phyloP scores from a whole-genome alignment of 1,140 invertebrate genomes.

The Pemphigus obesinymphae region DNA sequence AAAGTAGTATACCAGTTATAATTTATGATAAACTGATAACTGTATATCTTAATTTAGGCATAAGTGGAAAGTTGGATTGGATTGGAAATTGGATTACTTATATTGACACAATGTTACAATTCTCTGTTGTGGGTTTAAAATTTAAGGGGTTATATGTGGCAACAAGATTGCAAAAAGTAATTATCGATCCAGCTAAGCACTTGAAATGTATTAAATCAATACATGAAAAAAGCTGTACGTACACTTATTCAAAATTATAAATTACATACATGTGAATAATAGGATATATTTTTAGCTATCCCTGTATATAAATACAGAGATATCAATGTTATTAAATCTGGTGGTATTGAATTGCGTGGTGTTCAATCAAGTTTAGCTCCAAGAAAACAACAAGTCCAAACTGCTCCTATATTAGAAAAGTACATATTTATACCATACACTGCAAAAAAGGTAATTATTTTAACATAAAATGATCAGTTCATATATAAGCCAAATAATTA shows the following conservation, averaged over 20 bases:
- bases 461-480: too few relatives aligned
- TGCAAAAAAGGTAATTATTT: slow-evolving; percentile 56
- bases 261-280: too few relatives aligned
- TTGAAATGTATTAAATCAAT: slow-evolving; percentile 52
- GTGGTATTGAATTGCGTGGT: slow-evolving; percentile 83
- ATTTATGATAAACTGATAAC: too few relatives aligned
- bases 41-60: slow-evolving; percentile 48
- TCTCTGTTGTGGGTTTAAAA: slow-evolving; percentile 72
- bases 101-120: slow-evolving; percentile 93
- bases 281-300: slow-evolving; percentile 49
- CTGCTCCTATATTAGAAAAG: slow-evolving; percentile 72
- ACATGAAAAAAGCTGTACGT: slow-evolving; percentile 47
- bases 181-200: slow-evolving; percentile 74
- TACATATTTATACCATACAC: slow-evolving; percentile 79
- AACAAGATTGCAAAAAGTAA: slow-evolving; percentile 73
- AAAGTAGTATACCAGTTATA: too few relatives aligned
- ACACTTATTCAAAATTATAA: neutral
- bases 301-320: slow-evolving; percentile 71
- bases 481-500: too few relatives aligned
- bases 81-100: slow-evolving; percentile 86
- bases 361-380: slow-evolving; percentile 87
- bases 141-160: slow-evolving; percentile 77
- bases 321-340: slow-evolving; percentile 71
- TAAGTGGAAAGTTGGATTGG: slow-evolving; percentile 70
- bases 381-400: slow-evolving; percentile 67